phyloP scores from a whole-genome alignment of 2,113 vertebrate genomes.

The Blennius ocellaris region DNA sequence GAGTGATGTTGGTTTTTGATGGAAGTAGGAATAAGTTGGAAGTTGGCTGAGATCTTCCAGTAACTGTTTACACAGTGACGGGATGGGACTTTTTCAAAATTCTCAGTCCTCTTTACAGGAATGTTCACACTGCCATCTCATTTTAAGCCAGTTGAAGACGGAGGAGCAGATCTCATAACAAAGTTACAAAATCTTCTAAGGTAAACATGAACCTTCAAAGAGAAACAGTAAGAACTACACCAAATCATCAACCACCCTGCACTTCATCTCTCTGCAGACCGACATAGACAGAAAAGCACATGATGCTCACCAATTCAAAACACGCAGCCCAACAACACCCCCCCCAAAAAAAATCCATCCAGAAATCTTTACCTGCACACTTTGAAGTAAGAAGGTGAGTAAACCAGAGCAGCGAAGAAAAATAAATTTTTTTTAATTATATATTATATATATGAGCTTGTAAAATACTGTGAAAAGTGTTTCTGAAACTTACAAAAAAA shows the following conservation, averaged over 20 bases:
- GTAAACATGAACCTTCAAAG: not conserved
- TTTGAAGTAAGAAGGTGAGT: conserved; percentile 52
- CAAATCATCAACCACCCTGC: conserved; percentile 41
- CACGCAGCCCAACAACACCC: not conserved
- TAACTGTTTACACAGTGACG: conserved; percentile 10
- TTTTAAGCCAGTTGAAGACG: conserved; percentile 2
- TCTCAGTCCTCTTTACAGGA: not conserved
- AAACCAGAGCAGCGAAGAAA: conserved; percentile 36
- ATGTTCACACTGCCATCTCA: not conserved
- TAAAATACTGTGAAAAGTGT: not conserved
- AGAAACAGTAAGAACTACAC: conserved; percentile 13
- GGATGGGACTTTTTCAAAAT: too few relatives aligned
- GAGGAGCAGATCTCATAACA: not conserved
- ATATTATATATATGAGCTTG: not conserved
- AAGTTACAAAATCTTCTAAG: not conserved
- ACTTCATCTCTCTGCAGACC: conserved; percentile 19
- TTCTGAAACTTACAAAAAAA: not conserved
- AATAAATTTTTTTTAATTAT: too few relatives aligned
- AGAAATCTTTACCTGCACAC: conserved; percentile 23
- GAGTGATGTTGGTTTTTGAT: conserved; percentile 32
- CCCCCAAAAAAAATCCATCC: conserved; percentile 4
- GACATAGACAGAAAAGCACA: conserved; percentile 24
- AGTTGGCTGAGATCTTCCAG: conserved; percentile 40
- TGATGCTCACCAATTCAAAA: conserved; percentile 41
- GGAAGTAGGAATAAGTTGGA: conserved; percentile 24